Evolutionary conservation across 2,113 vertebrate genomes (phyloP).

Genomic region (Paramisgurnus dabryanus): DNA sequence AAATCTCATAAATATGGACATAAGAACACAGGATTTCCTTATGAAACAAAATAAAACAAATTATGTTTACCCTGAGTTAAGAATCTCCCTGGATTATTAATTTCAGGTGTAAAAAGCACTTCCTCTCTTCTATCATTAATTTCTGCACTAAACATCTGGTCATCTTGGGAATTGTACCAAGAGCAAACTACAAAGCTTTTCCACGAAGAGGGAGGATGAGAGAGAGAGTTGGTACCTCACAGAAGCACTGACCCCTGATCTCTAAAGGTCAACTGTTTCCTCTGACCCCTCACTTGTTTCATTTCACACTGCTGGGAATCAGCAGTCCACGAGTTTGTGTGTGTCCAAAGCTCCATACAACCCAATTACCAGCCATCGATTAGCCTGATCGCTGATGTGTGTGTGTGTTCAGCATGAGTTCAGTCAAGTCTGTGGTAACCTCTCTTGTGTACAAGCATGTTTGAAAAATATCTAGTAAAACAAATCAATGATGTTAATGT

Average conservation of each 20-base stretch:
- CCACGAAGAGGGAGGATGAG: constrained; percentile 17
- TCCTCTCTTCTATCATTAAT: neutral
- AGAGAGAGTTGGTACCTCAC: constrained; percentile 8
- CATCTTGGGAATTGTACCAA: constrained; percentile 7
- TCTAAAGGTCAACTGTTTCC: constrained; percentile 1
- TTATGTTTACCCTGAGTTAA: no score
- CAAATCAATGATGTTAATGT: constrained; percentile 4
- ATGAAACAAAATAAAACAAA: no score
- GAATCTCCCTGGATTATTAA: no score
- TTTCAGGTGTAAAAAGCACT: neutral
- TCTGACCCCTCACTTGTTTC: constrained; percentile 60
- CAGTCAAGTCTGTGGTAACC: neutral
- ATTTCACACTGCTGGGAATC: constrained; percentile 60
- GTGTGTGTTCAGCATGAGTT: neutral
- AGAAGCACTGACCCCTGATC: constrained; percentile 23
- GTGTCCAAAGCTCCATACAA: constrained; percentile 20
- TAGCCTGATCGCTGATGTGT: constrained; percentile 9
- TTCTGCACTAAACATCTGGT: constrained; percentile 24
- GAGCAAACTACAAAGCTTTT: constrained; percentile 4
- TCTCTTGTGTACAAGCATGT: neutral
- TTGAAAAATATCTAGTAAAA: no score
- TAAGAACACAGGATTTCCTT: no score
- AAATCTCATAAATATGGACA: no score
- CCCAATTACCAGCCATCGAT: constrained; percentile 28
- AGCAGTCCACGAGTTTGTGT: neutral